These are phyloP conservation scores for Empidonax traillii DNA, from an alignment of 2,113 vertebrate genomes.

Conservation along the genomic window DNA sequence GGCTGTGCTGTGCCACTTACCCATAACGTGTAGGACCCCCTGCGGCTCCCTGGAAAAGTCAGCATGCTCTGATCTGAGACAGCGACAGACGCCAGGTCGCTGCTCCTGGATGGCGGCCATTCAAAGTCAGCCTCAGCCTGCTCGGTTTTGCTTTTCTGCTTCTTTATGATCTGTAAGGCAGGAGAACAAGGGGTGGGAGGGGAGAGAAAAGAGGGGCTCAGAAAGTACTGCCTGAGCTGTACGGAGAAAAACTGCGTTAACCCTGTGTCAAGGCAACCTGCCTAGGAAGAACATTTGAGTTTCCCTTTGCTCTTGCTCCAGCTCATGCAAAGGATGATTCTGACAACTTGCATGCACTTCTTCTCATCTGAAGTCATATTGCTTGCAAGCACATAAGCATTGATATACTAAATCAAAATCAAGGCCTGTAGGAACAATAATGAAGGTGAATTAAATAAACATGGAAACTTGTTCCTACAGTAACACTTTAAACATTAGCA, in stretches of 20 bases:
- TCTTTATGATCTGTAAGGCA: conserved; percentile 85
- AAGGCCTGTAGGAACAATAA: neutral
- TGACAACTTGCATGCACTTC: neutral
- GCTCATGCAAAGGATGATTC: neutral
- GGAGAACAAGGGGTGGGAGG: neutral
- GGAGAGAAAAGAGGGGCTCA: neutral
- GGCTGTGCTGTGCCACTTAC: conserved; percentile 72
- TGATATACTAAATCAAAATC: neutral
- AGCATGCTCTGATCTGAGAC: conserved; percentile 65
- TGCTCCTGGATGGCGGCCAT: conserved; percentile 76
- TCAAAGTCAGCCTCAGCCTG: conserved; percentile 79
- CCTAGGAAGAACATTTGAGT: neutral
- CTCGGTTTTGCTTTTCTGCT: conserved; percentile 83
- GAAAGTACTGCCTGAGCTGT: neutral
- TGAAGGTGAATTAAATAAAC: neutral
- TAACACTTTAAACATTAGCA: neutral
- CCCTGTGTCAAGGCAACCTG: neutral
- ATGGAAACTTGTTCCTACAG: neutral
- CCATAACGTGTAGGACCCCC: conserved; percentile 78
- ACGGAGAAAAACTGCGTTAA: neutral
- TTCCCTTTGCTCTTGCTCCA: neutral
- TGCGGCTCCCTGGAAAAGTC: conserved; percentile 60
- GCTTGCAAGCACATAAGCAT: neutral
- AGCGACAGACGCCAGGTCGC: conserved; percentile 63
- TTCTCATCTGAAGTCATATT: neutral